These are phyloP conservation scores for Hepsetus odoe DNA, from an alignment of 2,113 vertebrate genomes.

Conservation along the genomic window DNA sequence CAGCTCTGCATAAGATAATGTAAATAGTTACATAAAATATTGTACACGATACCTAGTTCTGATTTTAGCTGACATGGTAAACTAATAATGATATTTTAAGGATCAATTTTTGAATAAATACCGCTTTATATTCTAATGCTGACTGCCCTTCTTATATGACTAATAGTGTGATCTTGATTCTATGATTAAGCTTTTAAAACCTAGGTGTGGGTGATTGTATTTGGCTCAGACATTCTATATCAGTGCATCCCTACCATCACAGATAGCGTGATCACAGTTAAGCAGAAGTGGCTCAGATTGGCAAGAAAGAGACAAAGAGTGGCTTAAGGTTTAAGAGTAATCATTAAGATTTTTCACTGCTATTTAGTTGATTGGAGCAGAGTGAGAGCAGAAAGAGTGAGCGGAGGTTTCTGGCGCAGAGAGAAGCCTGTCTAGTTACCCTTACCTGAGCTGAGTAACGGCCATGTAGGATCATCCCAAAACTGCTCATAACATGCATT, in stretches of 20 bases:
- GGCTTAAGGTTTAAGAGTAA: conserved; percentile 27
- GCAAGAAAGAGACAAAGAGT: conserved; percentile 33
- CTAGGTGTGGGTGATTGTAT: background rate
- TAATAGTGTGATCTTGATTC: no score
- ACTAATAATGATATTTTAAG: no score
- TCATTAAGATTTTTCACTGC: conserved; percentile 7
- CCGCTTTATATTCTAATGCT: no score
- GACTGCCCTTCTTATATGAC: no score
- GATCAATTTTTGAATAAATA: no score
- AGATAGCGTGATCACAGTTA: conserved; percentile 11
- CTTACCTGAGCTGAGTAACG: conserved; percentile 86
- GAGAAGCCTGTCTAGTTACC: conserved; percentile 85
- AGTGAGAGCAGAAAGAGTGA: conserved; percentile 14
- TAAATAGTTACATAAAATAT: no score
- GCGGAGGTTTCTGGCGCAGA: background rate
- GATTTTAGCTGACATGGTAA: no score
- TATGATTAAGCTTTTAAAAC: no score
- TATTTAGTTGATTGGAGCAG: conserved; percentile 14
- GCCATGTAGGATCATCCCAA: conserved; percentile 84
- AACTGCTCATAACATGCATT: conserved; percentile 80
- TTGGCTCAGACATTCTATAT: background rate
- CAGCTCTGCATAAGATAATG: no score
- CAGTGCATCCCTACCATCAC: background rate
- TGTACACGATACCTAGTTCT: no score
- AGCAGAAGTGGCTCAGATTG: conserved; percentile 14